Evolutionary conservation across 2,888 invertebrate species (phyloP).

Genomic region (Tyria jacobaeae): DNA sequence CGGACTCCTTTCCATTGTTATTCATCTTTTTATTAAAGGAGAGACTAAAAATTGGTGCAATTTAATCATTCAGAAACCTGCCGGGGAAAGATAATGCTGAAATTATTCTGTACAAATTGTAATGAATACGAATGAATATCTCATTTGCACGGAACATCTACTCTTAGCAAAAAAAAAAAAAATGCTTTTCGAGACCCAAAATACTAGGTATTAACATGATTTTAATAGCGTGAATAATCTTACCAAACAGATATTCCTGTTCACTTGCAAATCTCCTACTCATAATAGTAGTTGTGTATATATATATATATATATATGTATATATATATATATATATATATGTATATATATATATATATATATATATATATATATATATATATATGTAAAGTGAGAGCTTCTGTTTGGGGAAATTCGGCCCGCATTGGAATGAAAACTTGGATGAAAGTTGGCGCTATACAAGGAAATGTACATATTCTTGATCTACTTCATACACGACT

Average conservation of each 20-base stretch:
- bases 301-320: too few relatives aligned
- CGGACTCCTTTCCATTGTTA: slow-evolving; percentile 46
- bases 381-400: slow-evolving; percentile 40
- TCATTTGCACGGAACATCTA: slow-evolving; percentile 67
- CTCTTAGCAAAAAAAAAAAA: slow-evolving; percentile 67
- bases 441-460: slow-evolving; percentile 48
- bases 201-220: slow-evolving; percentile 20
- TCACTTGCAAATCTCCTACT: slow-evolving; percentile 33
- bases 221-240: slow-evolving; percentile 32
- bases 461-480: slow-evolving; percentile 49
- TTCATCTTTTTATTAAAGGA: slow-evolving; percentile 48
- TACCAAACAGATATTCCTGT: slow-evolving; percentile 24
- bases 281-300: slow-evolving; percentile 34
- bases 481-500: slow-evolving; percentile 39
- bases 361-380: too few relatives aligned
- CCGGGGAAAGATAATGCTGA: slow-evolving; percentile 72
- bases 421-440: slow-evolving; percentile 53
- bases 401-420: slow-evolving; percentile 51
- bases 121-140: slow-evolving; percentile 76
- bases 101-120: slow-evolving; percentile 78
- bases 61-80: slow-evolving; percentile 77
- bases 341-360: too few relatives aligned
- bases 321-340: too few relatives aligned
- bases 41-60: slow-evolving; percentile 70
- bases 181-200: slow-evolving; percentile 33